Percentiles rank a stretch among this genome's conserved stretches.
Conservation (phyloP, 2,888 invertebrate genomes). For the Oxystoma pomonae region DNA sequence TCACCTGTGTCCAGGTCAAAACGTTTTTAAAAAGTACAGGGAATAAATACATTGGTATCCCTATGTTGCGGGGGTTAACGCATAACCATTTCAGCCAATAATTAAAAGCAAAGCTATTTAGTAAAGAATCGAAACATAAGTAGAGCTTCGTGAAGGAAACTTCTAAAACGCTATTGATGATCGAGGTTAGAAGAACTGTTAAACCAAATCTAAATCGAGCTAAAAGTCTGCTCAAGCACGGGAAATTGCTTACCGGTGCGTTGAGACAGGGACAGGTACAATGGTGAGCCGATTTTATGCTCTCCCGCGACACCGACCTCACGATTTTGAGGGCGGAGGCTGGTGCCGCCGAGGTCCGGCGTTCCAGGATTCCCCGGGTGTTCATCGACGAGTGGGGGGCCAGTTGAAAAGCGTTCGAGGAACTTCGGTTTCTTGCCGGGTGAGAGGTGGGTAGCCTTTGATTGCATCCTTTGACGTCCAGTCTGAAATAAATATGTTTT, state of each 20-base stretch:
- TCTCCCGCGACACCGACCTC: constrained; percentile 80
- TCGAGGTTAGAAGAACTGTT: too few relatives aligned
- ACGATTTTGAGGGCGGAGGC: constrained; percentile 72
- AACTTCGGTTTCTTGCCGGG: constrained; percentile 55
- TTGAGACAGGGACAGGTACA: constrained; percentile 57
- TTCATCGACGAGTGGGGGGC: constrained; percentile 55
- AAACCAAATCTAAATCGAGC: too few relatives aligned
- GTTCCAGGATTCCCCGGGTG: constrained; percentile 55
- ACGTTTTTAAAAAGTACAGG: too few relatives aligned
- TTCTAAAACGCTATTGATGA: too few relatives aligned
- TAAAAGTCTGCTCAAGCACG: too few relatives aligned
- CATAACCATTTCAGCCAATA: too few relatives aligned
- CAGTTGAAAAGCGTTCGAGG: constrained; percentile 63
- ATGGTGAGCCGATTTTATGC: constrained; percentile 69
- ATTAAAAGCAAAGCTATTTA: too few relatives aligned
- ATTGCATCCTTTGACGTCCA: constrained; percentile 49
- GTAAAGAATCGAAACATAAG: too few relatives aligned
- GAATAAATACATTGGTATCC: too few relatives aligned
- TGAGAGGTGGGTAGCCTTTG: constrained; percentile 44
- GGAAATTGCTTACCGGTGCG: constrained; percentile 43
- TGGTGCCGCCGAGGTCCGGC: constrained; percentile 78
- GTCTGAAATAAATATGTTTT: constrained; percentile 37
- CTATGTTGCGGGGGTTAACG: too few relatives aligned
- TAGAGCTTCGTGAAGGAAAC: too few relatives aligned
- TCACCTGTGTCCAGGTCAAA: too few relatives aligned